Base-by-base conservation (phyloP, 2,888 invertebrate species). In the Meteorus colon region DNA sequence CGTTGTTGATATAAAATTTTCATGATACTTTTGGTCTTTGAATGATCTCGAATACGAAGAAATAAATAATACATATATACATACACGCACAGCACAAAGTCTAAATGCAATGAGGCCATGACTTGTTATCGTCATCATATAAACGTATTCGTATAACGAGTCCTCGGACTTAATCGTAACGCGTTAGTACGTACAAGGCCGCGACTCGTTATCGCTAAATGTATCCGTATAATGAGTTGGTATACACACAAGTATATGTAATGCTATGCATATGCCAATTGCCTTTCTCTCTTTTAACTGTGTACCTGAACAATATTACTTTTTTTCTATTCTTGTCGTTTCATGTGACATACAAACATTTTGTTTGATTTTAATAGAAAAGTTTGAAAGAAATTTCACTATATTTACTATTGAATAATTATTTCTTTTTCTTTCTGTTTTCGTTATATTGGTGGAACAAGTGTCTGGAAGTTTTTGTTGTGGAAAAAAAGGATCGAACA, bases 81-180 rank as follows among this genome's bases (percentile, higher is more conserved):
- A 67, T 67, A 37, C 48, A 48, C 24, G 31, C 27, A 16, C 41
- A 69, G 45, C 67, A 14, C 51, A 69, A 69, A 55, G 59, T 69
- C 69, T 77, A 76, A 74, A 67, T 66, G 65, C 72, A 74, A 74
- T 78, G 76, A 82, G 79, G 82, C 75, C 78, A 68, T 27, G 41
- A 14, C 62, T 75, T 31, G 75, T 75, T 75, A 75, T 75, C 78
- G 77, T 83, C 79, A 79, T 81, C 81, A 69, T 55, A 19, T 48
- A 60, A 67, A 77, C 66, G 68, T 76, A 79, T 82, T 74, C 80
- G 77, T 81, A 74, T 78, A 79, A 81, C 81, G 80, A 84, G 83
- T 83, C 82, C 82, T 84, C 82, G 82, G 79, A 83, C 81, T 84
- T 82, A 84, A 85, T 85, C 81, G 81, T 79, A 70, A 34, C 65